phyloP scores from a whole-genome alignment of 2,797 vertebrate species.

The Stomatorhinus walkeri region DNA sequence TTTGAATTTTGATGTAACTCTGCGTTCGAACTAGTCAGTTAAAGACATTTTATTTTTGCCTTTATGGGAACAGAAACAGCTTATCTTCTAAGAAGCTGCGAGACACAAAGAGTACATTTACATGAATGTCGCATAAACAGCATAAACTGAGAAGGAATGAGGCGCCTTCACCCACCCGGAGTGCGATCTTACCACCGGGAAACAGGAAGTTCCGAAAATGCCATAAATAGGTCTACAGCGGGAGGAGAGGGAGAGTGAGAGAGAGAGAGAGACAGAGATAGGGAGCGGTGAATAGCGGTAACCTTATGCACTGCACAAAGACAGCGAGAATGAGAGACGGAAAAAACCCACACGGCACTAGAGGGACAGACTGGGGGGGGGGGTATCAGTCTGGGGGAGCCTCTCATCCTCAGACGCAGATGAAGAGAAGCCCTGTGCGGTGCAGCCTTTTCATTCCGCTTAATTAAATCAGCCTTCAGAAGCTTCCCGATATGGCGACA shows the following conservation, averaged over 20 bases:
- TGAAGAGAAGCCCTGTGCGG: neutral
- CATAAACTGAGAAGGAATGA: neutral
- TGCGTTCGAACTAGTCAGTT: neutral
- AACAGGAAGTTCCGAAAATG: slow-evolving; percentile 5
- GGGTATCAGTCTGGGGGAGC: neutral
- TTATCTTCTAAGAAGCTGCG: neutral
- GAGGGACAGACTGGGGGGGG: slow-evolving; percentile 12
- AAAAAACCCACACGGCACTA: neutral
- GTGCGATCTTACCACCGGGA: slow-evolving; percentile 1
- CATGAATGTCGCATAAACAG: neutral
- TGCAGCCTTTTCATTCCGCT: slow-evolving; percentile 15
- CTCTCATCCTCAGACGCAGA: slow-evolving; percentile 18
- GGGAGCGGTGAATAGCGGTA: neutral
- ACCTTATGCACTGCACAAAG: slow-evolving; percentile 15
- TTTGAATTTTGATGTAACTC: neutral
- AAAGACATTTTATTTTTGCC: neutral
- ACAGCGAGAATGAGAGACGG: neutral
- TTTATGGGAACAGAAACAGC: slow-evolving; percentile 10
- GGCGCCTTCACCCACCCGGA: neutral
- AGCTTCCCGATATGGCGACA: slow-evolving; percentile 8
- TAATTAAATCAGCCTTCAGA: slow-evolving; percentile 28
- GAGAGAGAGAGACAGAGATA: neutral
- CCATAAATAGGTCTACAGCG: neutral
- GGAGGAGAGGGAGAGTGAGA: neutral
- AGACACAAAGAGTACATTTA: slow-evolving; percentile 11